Percentiles rank a stretch among this genome's conserved stretches.
phyloP scores from a whole-genome alignment of 2,888 invertebrate genomes.

The Rhingia campestris region DNA sequence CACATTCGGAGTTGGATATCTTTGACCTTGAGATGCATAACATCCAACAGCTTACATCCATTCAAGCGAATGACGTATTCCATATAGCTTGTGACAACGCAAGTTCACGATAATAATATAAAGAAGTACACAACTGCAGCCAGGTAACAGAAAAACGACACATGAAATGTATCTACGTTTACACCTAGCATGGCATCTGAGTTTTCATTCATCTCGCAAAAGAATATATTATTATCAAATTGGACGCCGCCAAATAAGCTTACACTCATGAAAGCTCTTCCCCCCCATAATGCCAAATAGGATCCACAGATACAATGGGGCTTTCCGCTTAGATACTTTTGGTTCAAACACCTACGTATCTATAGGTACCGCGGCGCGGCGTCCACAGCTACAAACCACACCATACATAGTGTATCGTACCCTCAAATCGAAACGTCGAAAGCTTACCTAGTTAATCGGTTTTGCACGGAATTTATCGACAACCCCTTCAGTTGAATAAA shows the following conservation, averaged over 20 bases:
- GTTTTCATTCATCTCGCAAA: conserved; percentile 66
- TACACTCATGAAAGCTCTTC: conserved; percentile 49
- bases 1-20: conserved; percentile 45
- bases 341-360: conserved; percentile 67
- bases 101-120: conserved; percentile 16
- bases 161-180: conserved; percentile 21
- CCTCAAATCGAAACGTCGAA: conserved; percentile 58
- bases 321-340: conserved; percentile 59
- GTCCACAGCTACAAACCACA: conserved; percentile 29
- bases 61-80: conserved; percentile 56
- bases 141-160: conserved; percentile 26
- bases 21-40: conserved; percentile 71
- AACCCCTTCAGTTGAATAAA: conserved; percentile 69
- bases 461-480: conserved; percentile 68
- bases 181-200: conserved; percentile 32
- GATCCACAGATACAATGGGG: conserved; percentile 55
- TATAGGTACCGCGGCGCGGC: conserved; percentile 51
- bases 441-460: conserved; percentile 72
- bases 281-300: conserved; percentile 17
- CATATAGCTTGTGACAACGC: conserved; percentile 29
- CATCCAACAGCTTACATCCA: conserved; percentile 53
- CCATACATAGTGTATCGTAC: conserved; percentile 45
- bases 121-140: conserved; percentile 32
- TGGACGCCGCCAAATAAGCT: conserved; percentile 52
- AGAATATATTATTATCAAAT: conserved; percentile 16